These are phyloP conservation scores for Speoplatyrhinus poulsoni DNA, from an alignment of 2,113 vertebrate species.

Conservation along the genomic window DNA sequence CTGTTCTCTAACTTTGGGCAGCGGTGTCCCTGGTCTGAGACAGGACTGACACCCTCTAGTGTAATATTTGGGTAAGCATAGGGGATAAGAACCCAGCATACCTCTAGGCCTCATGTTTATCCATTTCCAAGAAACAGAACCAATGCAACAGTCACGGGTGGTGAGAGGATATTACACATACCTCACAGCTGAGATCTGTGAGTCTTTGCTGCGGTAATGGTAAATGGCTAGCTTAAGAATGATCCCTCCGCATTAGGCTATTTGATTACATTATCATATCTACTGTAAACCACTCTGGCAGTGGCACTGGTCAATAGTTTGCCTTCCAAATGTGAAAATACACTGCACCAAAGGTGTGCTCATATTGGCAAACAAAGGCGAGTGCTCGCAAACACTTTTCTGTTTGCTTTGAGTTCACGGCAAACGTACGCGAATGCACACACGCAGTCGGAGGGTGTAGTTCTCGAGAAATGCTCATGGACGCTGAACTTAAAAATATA, in stretches of 20 bases:
- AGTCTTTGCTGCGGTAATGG: not conserved
- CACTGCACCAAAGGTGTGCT: too few relatives aligned
- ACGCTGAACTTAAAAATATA: too few relatives aligned
- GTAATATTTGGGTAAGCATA: not conserved
- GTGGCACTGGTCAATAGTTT: not conserved
- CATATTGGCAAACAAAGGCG: too few relatives aligned
- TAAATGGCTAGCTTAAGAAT: not conserved
- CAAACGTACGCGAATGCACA: too few relatives aligned
- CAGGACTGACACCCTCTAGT: not conserved
- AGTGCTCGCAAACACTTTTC: too few relatives aligned
- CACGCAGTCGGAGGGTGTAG: too few relatives aligned
- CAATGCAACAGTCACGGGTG: conserved; percentile 10
- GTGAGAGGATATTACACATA: conserved; percentile 11
- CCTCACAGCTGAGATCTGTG: not conserved
- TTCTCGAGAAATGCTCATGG: too few relatives aligned
- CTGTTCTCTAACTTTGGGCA: not conserved
- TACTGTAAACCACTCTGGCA: not conserved
- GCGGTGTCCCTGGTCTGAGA: not conserved
- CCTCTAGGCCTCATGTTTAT: conserved; percentile 9
- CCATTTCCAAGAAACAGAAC: conserved; percentile 20
- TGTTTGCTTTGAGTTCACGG: too few relatives aligned
- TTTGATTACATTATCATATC: not conserved
- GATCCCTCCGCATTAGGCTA: too few relatives aligned
- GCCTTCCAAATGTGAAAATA: too few relatives aligned
- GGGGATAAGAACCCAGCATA: not conserved